phyloP scores from a whole-genome alignment of 2,113 vertebrate species.

The Otocyon megalotis region DNA sequence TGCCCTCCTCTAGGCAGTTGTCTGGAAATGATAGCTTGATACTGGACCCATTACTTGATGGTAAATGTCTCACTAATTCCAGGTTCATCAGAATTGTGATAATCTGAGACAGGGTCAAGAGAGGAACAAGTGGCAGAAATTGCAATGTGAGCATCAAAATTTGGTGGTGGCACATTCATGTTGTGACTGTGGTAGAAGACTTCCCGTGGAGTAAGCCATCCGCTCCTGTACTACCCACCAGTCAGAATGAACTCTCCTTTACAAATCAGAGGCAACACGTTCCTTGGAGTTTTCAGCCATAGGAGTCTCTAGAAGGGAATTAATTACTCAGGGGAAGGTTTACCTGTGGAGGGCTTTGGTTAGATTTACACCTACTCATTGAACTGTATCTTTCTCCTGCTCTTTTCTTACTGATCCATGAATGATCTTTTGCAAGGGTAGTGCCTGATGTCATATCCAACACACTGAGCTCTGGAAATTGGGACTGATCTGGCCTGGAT shows the following conservation, averaged over 20 bases:
- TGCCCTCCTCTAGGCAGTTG: background rate
- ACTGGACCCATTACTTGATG: background rate
- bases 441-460: background rate
- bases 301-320: background rate
- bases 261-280: background rate
- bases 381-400: background rate
- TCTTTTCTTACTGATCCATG: background rate
- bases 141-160: background rate
- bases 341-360: background rate
- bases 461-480: background rate
- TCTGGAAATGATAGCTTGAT: slow-evolving; percentile 37
- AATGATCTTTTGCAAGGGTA: background rate
- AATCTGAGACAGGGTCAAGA: slow-evolving; percentile 3
- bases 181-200: background rate
- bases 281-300: background rate
- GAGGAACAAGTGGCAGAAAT: slow-evolving; percentile 26
- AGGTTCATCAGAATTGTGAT: background rate
- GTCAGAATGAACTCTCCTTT: background rate
- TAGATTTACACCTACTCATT: background rate
- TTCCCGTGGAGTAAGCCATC: background rate
- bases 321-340: background rate
- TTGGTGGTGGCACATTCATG: background rate
- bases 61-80: background rate
- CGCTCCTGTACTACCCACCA: background rate
- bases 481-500: background rate